Evolutionary conservation across 1,140 invertebrate species (phyloP).

Genomic region (Apis dorsata): DNA sequence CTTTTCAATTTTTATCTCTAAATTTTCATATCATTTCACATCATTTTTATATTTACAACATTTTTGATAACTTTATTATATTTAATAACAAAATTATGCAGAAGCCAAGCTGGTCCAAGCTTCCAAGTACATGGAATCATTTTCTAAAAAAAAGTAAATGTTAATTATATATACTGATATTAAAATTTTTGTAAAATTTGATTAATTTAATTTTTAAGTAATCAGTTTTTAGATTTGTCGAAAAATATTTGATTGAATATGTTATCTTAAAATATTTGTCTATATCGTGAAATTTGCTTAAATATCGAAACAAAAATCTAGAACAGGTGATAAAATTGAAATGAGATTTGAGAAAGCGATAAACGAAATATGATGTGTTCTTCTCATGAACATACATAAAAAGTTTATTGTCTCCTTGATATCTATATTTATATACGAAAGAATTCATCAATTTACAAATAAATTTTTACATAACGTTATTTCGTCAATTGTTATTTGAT

Average conservation of each 20-base stretch:
- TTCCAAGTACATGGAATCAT: no score
- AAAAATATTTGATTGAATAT: neutral
- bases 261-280: neutral
- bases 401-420: neutral
- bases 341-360: conserved; percentile 26
- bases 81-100: neutral
- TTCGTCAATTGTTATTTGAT: neutral
- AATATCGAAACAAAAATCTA: neutral
- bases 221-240: neutral
- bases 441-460: neutral
- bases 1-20: neutral
- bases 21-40: neutral
- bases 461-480: neutral
- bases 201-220: neutral
- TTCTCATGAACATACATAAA: neutral
- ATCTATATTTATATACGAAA: neutral
- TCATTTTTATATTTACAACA: neutral
- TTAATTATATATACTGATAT: no score
- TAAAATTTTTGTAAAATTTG: no score
- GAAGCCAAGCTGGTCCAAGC: no score
- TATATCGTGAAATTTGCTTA: no score
- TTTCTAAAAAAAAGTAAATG: no score
- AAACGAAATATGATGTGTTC: neutral
- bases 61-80: neutral
- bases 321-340: neutral